Conservation (phyloP, 92 coral and sea anemone species). For the Scolanthus callimorphus region DNA sequence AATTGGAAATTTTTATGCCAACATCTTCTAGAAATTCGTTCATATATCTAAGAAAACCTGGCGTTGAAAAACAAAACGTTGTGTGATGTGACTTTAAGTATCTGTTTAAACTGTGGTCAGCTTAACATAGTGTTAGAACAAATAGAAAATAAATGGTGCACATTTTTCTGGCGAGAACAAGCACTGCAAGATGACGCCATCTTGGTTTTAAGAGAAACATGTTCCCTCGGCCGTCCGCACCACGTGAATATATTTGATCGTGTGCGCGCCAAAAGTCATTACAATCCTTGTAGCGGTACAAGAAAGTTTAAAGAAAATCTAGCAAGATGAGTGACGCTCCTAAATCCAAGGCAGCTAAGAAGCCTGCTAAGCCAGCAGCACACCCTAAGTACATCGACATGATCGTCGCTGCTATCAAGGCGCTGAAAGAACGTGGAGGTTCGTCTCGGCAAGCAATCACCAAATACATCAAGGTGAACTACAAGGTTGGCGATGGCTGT, state of each 20-base stretch:
- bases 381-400: constrained; percentile 60
- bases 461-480: constrained; percentile 63
- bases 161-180: too few species aligned
- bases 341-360: constrained; percentile 18
- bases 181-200: too few species aligned
- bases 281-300: background rate
- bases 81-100: too few species aligned
- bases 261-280: background rate
- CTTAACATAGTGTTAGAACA: too few species aligned
- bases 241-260: background rate
- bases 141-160: too few species aligned
- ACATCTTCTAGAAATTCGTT: too few species aligned
- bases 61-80: too few species aligned
- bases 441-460: constrained; percentile 80
- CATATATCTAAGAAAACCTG: too few species aligned
- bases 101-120: too few species aligned
- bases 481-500: constrained; percentile 28
- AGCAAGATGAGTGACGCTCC: constrained; percentile 14
- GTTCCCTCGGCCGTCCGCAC: constrained; percentile 25
- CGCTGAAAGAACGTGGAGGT: constrained; percentile 49
- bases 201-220: background rate
- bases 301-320: background rate
- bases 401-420: constrained; percentile 51
- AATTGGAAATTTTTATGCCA: too few species aligned
- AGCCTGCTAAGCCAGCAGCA: constrained; percentile 49